These are phyloP conservation scores for Gallinago jamesoni DNA, from an alignment of 2,113 vertebrate genomes.

Conservation along the genomic window DNA sequence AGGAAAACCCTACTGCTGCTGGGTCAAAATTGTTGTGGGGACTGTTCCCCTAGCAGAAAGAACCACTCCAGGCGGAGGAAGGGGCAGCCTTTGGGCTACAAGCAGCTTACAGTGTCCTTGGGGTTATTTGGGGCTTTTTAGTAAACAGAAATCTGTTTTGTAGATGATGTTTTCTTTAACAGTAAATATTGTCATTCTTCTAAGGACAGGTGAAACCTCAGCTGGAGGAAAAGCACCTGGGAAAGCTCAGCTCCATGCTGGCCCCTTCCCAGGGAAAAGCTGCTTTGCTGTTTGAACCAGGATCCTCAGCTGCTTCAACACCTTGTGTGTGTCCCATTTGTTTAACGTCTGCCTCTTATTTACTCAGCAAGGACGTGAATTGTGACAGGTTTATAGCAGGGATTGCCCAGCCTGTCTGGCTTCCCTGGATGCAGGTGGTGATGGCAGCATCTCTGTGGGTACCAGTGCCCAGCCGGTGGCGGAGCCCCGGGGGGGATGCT, in stretches of 20 bases:
- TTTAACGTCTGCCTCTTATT: background rate
- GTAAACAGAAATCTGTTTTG: background rate
- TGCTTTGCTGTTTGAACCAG: background rate
- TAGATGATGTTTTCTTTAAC: background rate
- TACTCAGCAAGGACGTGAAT: background rate
- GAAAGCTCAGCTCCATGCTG: background rate
- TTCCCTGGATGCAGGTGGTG: background rate
- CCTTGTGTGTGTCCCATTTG: background rate
- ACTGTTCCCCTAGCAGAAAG: background rate
- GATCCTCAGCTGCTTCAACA: background rate
- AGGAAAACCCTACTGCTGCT: background rate
- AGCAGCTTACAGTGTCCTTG: accelerated
- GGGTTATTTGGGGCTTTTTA: background rate
- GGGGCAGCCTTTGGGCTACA: background rate
- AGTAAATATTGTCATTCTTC: background rate
- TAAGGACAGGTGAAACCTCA: background rate
- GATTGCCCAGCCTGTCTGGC: background rate
- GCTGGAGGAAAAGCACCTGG: background rate
- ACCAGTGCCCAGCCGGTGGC: background rate
- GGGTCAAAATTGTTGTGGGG: background rate
- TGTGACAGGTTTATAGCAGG: background rate
- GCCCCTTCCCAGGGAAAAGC: background rate
- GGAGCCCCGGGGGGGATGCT: too few species aligned
- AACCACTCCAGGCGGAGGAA: accelerated
- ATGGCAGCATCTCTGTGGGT: background rate